These are phyloP conservation scores for Pelosia muscerda DNA, from an alignment of 2,888 invertebrate species.

Conservation along the genomic window DNA sequence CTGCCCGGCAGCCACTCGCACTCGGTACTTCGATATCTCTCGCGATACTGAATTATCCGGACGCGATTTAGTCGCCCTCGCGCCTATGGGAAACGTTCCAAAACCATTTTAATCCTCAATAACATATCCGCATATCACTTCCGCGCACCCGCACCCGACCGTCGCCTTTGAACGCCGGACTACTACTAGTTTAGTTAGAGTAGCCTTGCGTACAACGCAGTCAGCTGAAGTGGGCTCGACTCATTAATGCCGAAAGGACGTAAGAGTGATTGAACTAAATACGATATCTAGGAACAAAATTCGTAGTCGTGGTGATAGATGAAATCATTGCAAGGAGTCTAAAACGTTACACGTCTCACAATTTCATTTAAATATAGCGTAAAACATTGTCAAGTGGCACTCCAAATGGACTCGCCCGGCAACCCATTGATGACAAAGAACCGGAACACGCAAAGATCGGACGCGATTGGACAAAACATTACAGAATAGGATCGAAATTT, in stretches of 20 bases:
- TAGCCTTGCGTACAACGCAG: constrained; percentile 85
- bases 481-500: constrained; percentile 85
- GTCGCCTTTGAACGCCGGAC: constrained; percentile 70
- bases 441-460: constrained; percentile 87
- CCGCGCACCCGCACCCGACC: constrained; percentile 67
- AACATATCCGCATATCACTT: constrained; percentile 73
- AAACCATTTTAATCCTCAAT: constrained; percentile 75
- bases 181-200: constrained; percentile 81
- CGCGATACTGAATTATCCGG: constrained; percentile 50
- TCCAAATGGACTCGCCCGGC: constrained; percentile 87
- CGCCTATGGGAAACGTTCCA: constrained; percentile 77
- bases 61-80: constrained; percentile 50
- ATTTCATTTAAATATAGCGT: constrained; percentile 65
- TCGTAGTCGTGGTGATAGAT: constrained; percentile 38
- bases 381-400: constrained; percentile 72
- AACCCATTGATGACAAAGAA: constrained; percentile 91
- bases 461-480: constrained; percentile 88
- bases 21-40: constrained; percentile 51
- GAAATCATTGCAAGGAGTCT: constrained; percentile 36
- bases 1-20: constrained; percentile 63
- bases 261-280: constrained; percentile 68
- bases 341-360: constrained; percentile 47
- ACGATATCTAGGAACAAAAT: constrained; percentile 52
- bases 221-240: constrained; percentile 85
- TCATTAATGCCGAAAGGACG: constrained; percentile 79